Conservation (phyloP, 2,113 vertebrate genomes). For the Sphaerodactylus townsendi region DNA sequence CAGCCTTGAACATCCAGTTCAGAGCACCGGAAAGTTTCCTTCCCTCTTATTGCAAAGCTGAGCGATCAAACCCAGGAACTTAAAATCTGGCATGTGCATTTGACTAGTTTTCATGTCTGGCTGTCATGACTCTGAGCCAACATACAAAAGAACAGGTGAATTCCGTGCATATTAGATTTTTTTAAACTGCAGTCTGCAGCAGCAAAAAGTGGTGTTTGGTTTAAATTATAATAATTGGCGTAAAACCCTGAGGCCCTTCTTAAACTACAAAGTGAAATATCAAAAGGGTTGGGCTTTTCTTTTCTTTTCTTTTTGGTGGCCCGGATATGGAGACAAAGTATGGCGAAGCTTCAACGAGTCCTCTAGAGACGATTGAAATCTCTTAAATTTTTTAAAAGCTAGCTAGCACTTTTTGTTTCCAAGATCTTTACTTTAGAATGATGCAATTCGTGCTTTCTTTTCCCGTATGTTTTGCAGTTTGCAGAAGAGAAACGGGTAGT, state of each 20-base stretch:
- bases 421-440: constrained; percentile 12
- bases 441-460: background rate
- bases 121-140: background rate
- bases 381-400: background rate
- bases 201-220: background rate
- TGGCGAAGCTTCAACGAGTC: constrained; percentile 4
- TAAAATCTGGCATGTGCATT: background rate
- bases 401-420: background rate
- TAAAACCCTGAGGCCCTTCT: constrained; percentile 25
- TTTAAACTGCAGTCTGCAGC: constrained; percentile 34
- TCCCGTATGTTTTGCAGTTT: background rate
- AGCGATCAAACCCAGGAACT: background rate
- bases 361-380: background rate
- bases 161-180: constrained; percentile 42
- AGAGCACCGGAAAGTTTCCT: background rate
- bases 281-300: background rate
- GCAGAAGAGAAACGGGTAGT: background rate
- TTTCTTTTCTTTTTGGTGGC: background rate
- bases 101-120: constrained; percentile 23
- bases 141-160: background rate
- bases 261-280: constrained; percentile 23
- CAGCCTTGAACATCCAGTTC: too few species aligned
- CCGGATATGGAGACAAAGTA: constrained; percentile 26
- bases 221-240: constrained; percentile 19
- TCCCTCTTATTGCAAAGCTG: background rate